Base-by-base conservation (phyloP, 2,113 vertebrate species). In the Ahaetulla prasina region DNA sequence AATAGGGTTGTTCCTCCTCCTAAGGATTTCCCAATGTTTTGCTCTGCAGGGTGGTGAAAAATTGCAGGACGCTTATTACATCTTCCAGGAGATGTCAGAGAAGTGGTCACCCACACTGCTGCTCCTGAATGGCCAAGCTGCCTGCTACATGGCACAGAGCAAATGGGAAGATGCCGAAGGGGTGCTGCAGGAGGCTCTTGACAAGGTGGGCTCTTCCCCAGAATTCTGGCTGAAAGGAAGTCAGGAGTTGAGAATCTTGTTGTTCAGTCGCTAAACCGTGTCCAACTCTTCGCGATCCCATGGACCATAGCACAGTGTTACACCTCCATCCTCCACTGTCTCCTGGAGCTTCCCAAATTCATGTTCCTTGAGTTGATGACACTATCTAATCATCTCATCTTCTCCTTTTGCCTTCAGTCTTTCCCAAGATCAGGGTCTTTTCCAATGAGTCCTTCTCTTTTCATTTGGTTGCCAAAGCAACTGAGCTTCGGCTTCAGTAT, bases 51-150 rank as follows among this genome's bases (percentile, higher is more conserved):
- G 99, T 0, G 99, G 99, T 0, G 99, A 99, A 94, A 99, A 99
- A 96, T 95, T 99, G 49, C 99, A 99, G 93, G 99, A 99, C 0
- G 99, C 99, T 25, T 99, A 98, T 94, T 99, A 99, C 97, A 99
- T 99, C 97, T 99, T 99, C 98, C 99, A 99, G 93, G 99, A 99
- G 97, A 98, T 99, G 98, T 98, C 98, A 0, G 99, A 99, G 95
- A 99, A 99, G 89, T 99, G 98, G 95, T 98, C 98, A 0, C 90
- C 99, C 30, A 99, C 99, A 0, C 97, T 99, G 92, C 97, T 99
- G 86, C 98, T 99, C 12, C 98, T 99, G 2, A 99, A 98, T 0
- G 99, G 99, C 0, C 99, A 99, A 92, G 99, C 98, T 0, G 98
- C 98, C 85, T 99, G 98, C 92, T 97, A 98, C 94, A 99, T 99